Conservation (phyloP, 2,113 vertebrate species). For the Spizaetus ornatus region DNA sequence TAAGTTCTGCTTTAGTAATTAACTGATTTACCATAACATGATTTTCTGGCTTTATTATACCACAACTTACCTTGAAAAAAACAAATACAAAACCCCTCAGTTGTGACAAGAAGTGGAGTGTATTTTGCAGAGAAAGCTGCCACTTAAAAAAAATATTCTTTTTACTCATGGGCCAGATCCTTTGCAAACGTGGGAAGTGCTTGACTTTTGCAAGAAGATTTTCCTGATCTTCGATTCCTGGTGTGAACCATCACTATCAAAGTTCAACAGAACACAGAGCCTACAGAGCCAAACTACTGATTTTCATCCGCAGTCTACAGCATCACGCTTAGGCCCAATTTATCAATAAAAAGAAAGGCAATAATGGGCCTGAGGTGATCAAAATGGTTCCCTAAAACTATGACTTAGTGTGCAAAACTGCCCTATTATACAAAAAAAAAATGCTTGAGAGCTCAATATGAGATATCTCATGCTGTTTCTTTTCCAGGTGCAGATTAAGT, state of each 20-base stretch:
- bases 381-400: not conserved
- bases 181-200: not conserved
- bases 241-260: not conserved
- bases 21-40: not conserved
- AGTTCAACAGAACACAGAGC: not conserved
- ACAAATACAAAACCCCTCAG: not conserved
- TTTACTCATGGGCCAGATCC: not conserved
- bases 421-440: not conserved
- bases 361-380: not conserved
- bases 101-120: not conserved
- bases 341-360: not conserved
- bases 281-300: not conserved
- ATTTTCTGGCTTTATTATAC: not conserved
- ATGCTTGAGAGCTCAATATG: not conserved
- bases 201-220: not conserved
- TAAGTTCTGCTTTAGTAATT: not conserved
- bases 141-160: not conserved
- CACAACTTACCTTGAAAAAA: not conserved
- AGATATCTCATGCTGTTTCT: not conserved
- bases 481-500: not conserved
- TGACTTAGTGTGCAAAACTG: conserved; percentile 27
- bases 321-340: not conserved
- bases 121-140: not conserved
- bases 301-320: not conserved
- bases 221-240: not conserved